Percentiles rank a stretch among this genome's conserved stretches.
Evolutionary conservation across 2,888 invertebrate genomes (phyloP).

Genomic region (Platycheirus rosarum): DNA sequence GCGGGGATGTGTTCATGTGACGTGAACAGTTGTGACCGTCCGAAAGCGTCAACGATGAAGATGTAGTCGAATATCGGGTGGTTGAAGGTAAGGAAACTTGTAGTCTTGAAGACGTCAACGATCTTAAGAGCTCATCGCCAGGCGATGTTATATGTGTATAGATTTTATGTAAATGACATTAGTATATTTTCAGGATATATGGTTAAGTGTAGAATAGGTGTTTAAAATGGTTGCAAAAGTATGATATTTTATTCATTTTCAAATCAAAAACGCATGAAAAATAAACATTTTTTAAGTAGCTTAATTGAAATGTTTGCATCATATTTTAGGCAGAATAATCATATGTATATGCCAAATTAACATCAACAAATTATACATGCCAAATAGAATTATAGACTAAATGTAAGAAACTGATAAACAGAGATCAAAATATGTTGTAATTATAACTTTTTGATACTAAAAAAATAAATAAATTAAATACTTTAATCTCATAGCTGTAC

Average conservation of each 20-base stretch:
- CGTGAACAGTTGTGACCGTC: slow-evolving; percentile 82
- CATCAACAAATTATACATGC: slow-evolving; percentile 45
- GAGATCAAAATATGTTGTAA: slow-evolving; percentile 39
- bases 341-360: slow-evolving; percentile 20
- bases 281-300: background rate
- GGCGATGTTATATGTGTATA: slow-evolving; percentile 82
- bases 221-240: slow-evolving; percentile 5
- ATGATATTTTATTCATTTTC: background rate
- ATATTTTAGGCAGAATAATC: slow-evolving; percentile 11
- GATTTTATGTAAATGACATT: slow-evolving; percentile 45
- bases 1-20: slow-evolving; percentile 93
- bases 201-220: slow-evolving; percentile 19
- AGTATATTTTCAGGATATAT: slow-evolving; percentile 41
- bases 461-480: slow-evolving; percentile 16
- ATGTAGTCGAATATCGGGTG: slow-evolving; percentile 64
- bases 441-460: slow-evolving; percentile 67
- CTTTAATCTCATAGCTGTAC: slow-evolving; percentile 26
- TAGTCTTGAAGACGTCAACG: slow-evolving; percentile 68
- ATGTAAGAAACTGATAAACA: slow-evolving; percentile 11
- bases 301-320: background rate
- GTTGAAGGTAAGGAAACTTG: slow-evolving; percentile 76
- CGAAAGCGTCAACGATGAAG: slow-evolving; percentile 57
- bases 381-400: slow-evolving; percentile 34
- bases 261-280: background rate
- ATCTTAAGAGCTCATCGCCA: slow-evolving; percentile 80